A percentile compares a stretch with the other conserved stretches of the same genome.
Evolutionary conservation across 2,888 invertebrate genomes (phyloP).

Genomic region (Anoplius nigerrimus): DNA sequence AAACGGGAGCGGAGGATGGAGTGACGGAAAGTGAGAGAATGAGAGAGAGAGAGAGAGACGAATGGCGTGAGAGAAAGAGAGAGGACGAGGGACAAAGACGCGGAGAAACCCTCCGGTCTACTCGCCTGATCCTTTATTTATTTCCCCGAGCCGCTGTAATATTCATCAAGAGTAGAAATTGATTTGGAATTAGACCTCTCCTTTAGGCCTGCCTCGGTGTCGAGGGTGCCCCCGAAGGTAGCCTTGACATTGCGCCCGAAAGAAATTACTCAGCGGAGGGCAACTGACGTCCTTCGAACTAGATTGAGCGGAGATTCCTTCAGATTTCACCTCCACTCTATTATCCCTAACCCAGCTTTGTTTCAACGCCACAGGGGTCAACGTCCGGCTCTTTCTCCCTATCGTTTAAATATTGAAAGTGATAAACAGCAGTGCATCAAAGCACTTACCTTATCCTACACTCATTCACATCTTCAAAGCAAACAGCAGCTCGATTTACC

Average conservation of each 20-base stretch:
- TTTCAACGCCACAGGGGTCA: too few relatives aligned
- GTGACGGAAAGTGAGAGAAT: slow-evolving; percentile 3
- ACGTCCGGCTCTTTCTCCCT: too few relatives aligned
- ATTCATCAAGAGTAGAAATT: slow-evolving; percentile 71
- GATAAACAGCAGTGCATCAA: too few relatives aligned
- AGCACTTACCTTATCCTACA: too few relatives aligned
- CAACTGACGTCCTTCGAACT: slow-evolving; percentile 22
- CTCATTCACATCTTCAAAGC: too few relatives aligned
- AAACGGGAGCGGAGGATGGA: not conserved
- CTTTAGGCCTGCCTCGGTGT: slow-evolving; percentile 51
- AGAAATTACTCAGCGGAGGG: slow-evolving; percentile 54
- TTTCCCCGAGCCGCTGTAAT: slow-evolving; percentile 67
- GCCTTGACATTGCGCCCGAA: slow-evolving; percentile 31
- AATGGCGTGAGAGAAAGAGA: not conserved
- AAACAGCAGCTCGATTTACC: too few relatives aligned
- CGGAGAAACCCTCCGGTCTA: slow-evolving; percentile 37
- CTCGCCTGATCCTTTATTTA: slow-evolving; percentile 67
- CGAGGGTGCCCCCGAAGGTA: slow-evolving; percentile 38
- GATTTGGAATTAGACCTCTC: slow-evolving; percentile 70
- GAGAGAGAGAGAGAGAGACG: slow-evolving; percentile 8
- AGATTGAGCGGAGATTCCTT: slow-evolving; percentile 28
- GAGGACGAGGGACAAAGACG: slow-evolving; percentile 12
- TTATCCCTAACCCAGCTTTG: too few relatives aligned
- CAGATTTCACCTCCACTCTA: not conserved
- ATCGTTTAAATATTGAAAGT: too few relatives aligned